phyloP scores from a whole-genome alignment of 2,113 vertebrate species.

The Chionis minor region DNA sequence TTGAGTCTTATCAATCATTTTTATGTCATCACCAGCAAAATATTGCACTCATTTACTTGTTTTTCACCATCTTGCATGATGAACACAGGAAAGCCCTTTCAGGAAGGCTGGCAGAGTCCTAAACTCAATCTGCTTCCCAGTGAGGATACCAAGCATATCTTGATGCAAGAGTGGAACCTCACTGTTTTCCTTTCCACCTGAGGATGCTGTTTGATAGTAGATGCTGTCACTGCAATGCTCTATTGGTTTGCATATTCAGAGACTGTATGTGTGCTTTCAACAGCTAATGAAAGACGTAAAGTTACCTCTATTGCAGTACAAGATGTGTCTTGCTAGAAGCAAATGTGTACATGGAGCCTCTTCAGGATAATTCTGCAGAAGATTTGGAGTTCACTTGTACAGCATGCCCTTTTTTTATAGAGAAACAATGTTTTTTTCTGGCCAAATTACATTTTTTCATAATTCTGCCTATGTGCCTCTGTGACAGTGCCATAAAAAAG shows the following conservation, averaged over 20 bases:
- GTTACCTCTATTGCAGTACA: not conserved
- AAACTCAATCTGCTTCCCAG: not conserved
- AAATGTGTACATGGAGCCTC: not conserved
- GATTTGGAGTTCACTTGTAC: not conserved
- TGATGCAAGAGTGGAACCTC: not conserved
- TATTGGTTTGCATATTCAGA: not conserved
- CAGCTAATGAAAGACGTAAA: not conserved
- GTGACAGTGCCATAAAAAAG: not conserved
- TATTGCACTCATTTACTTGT: not conserved
- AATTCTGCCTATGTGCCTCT: not conserved
- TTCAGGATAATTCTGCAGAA: not conserved
- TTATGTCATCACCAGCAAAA: not conserved
- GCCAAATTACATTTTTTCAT: not conserved
- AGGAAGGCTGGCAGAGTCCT: not conserved
- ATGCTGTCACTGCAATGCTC: not conserved
- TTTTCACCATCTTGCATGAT: not conserved
- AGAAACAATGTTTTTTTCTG: not conserved
- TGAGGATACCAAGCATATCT: not conserved
- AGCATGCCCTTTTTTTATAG: not conserved
- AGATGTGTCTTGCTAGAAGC: not conserved
- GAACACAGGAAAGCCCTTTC: not conserved
- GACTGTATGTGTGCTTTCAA: not conserved
- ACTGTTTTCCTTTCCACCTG: not conserved
- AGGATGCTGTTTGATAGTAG: not conserved
- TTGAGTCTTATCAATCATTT: not conserved